Evolutionary conservation across 2,797 vertebrate species (phyloP).

Genomic region (Halcyon smyrnensis): DNA sequence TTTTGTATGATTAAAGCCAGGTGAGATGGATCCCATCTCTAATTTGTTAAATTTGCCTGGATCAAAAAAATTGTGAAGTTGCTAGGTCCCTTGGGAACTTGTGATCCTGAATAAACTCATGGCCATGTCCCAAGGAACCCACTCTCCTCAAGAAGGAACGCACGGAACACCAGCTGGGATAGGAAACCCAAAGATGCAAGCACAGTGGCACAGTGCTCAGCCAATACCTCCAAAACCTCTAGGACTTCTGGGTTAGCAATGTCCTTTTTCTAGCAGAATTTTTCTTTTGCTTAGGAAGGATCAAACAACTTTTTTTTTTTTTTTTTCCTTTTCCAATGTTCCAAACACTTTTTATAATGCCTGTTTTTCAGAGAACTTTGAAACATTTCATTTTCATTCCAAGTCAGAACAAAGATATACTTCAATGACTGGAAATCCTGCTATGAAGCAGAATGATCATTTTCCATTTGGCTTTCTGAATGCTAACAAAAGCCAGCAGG

Average conservation of each 20-base stretch:
- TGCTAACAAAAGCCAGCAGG: conserved; percentile 70
- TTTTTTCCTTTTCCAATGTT: not conserved
- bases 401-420: conserved; percentile 67
- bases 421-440: conserved; percentile 68
- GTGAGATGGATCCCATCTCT: not conserved
- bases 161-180: not conserved
- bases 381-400: conserved; percentile 64
- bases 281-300: conserved; percentile 30
- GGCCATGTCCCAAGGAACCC: not conserved
- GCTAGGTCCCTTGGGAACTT: not conserved
- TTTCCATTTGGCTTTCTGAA: conserved; percentile 68
- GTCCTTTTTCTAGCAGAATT: not conserved
- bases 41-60: not conserved
- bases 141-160: not conserved
- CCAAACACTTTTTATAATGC: conserved; percentile 39
- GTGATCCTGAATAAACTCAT: not conserved
- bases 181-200: not conserved
- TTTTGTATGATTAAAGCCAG: not conserved
- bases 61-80: not conserved
- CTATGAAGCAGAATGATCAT: conserved; percentile 64
- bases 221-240: not conserved
- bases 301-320: not conserved
- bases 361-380: conserved; percentile 46
- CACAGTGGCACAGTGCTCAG: not conserved
- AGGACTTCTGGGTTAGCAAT: not conserved